A percentile compares a stretch with the other conserved stretches of the same genome.
Evolutionary conservation across 2,797 vertebrate genomes (phyloP).

Genomic region (Emydoidea blandingii): DNA sequence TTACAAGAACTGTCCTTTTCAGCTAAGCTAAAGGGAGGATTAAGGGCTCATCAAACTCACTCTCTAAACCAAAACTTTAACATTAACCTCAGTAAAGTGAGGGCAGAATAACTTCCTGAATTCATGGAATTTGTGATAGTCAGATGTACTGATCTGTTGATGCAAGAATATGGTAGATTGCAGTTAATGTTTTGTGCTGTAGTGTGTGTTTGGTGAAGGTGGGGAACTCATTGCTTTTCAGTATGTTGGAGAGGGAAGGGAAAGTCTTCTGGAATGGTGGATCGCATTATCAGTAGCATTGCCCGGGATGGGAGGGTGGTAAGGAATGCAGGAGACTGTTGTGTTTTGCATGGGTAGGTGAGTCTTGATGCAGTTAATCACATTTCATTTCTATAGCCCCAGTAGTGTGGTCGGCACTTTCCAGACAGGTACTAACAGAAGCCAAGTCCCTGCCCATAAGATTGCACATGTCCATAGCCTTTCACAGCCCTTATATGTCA

Average conservation of each 20-base stretch:
- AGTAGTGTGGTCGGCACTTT: background rate
- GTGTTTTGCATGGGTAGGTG: background rate
- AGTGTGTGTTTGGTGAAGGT: background rate
- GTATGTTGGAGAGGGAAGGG: background rate
- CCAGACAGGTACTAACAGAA: background rate
- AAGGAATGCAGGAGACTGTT: background rate
- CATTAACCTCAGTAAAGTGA: background rate
- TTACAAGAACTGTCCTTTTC: background rate
- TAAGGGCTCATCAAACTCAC: background rate
- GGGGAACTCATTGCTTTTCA: background rate
- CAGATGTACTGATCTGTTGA: background rate
- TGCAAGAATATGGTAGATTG: background rate
- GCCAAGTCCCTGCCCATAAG: background rate
- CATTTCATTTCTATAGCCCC: background rate
- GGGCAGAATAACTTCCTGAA: background rate
- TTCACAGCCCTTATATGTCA: background rate
- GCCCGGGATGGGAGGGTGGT: background rate
- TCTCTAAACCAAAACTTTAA: background rate
- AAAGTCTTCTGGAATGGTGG: background rate
- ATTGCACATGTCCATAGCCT: background rate
- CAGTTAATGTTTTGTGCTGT: background rate
- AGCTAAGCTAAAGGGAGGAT: background rate
- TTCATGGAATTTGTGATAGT: background rate
- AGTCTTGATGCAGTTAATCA: background rate
- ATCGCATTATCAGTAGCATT: background rate